A percentile compares a stretch with the other conserved stretches of the same genome.
Evolutionary conservation across 2,888 invertebrate genomes (phyloP).

Genomic region (Zaprionus obscuricornis): DNA sequence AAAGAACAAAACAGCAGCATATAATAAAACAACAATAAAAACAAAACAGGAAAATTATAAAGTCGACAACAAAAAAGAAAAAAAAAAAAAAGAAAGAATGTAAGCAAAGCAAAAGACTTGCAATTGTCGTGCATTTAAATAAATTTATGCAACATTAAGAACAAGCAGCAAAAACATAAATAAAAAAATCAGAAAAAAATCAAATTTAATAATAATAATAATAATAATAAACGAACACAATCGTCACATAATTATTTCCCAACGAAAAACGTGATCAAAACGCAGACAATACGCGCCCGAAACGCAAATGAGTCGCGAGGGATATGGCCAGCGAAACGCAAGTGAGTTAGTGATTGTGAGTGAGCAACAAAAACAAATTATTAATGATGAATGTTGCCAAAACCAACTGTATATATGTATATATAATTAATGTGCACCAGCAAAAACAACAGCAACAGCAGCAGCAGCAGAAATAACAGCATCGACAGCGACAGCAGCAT

Average conservation of each 20-base stretch:
- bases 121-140: conserved; percentile 19
- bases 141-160: conserved; percentile 53
- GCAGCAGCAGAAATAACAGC: conserved; percentile 20
- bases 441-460: conserved; percentile 31
- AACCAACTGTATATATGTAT: too few relatives aligned
- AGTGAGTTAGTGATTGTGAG: too few relatives aligned
- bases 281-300: too few relatives aligned
- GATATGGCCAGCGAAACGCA: too few relatives aligned
- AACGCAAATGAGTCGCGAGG: conserved; percentile 26
- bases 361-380: background rate
- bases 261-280: conserved; percentile 3
- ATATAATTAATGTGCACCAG: too few relatives aligned
- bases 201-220: conserved; percentile 7
- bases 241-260: too few relatives aligned
- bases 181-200: conserved; percentile 7
- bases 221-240: too few relatives aligned
- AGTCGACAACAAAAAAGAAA: too few relatives aligned
- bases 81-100: conserved; percentile 5
- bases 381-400: too few relatives aligned
- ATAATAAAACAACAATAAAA: conserved; percentile 16
- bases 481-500: conserved; percentile 14
- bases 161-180: conserved; percentile 14
- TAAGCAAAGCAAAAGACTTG: background rate
- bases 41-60: too few relatives aligned
- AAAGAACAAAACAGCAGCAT: background rate